Base-by-base conservation (phyloP, 1,140 invertebrate genomes). In the Nasonia vitripennis region DNA sequence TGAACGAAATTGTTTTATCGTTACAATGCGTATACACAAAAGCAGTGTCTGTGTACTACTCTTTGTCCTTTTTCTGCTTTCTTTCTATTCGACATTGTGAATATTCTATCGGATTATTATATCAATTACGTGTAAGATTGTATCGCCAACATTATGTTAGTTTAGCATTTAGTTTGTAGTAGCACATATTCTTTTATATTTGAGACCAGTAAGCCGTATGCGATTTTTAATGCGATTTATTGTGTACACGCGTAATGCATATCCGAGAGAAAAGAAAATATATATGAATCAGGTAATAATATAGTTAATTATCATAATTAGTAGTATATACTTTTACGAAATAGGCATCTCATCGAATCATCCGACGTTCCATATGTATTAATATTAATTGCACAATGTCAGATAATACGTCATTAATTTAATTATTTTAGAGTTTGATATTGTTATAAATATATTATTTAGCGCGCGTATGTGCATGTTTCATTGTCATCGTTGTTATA, bases 91-190 rank as follows among this genome's bases (percentile, higher is more conserved):
- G n/a, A 27, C 27, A 79, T 71, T 55, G 80, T 86, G 67, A 74
- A 79, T 86, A 79, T 34, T n/a, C 3, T 75, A 73, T 71, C 34
- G 12, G 27, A 75, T 79, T 81, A 81, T 75, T 62, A 17, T 62
- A 62, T 20, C 27, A 55, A 55, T 55, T n/a, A 85, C 23, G 62
- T 74, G 73, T 85, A 81, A 74, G 78, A 85, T 80, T 75, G 34
- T 78, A 45, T 80, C 75, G 31, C 37, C 41, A 84, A 78, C 5
- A 41, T 73, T 62, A 9, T 73, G 68, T 81, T 48, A 75, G 20
- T 78, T 62, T 87, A 88, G 87, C 87, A 88, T 88, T 88, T 88
- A 88, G 86, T 86, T 80, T 75, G 34, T 83, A 80, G 62, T 86
- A 86, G 80, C 34, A 62, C 34, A 62, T 20, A 80, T 84, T 83